Conservation (phyloP, 2,113 vertebrate species). For the Microcebus tavaratra region DNA sequence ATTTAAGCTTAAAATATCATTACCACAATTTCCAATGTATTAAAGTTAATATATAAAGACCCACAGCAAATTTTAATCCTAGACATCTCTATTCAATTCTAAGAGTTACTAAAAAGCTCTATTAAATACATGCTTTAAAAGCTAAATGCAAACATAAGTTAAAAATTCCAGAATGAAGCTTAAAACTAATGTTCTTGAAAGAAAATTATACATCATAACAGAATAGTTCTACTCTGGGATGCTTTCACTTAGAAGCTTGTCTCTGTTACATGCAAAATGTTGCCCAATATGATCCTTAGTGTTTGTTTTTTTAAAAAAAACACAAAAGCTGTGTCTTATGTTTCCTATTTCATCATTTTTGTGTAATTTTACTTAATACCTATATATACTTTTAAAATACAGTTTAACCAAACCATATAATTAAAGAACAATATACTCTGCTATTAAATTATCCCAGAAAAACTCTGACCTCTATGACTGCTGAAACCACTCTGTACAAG, state of each 20-base stretch:
- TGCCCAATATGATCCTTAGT: not conserved
- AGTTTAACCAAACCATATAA: conserved; percentile 1
- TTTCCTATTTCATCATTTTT: conserved; percentile 31
- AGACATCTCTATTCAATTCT: not conserved
- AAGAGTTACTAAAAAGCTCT: not conserved
- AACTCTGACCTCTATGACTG: not conserved
- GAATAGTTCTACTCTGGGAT: not conserved
- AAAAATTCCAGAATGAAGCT: not conserved
- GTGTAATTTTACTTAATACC: conserved; percentile 17
- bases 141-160: not conserved
- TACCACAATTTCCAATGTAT: not conserved
- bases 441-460: conserved; percentile 52
- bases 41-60: not conserved
- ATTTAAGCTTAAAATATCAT: conserved; percentile 3
- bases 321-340: not conserved
- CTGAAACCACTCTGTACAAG: not conserved
- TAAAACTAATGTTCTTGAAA: not conserved
- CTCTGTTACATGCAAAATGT: not conserved
- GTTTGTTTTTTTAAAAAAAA: not conserved
- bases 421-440: conserved; percentile 29
- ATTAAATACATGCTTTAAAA: not conserved
- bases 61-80: not conserved
- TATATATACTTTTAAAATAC: not conserved
- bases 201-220: not conserved
- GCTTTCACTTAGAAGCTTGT: not conserved